Percentiles rank a stretch among this genome's conserved stretches.
phyloP scores from a whole-genome alignment of 2,888 invertebrate species.

The Zaprionus bogoriensis region DNA sequence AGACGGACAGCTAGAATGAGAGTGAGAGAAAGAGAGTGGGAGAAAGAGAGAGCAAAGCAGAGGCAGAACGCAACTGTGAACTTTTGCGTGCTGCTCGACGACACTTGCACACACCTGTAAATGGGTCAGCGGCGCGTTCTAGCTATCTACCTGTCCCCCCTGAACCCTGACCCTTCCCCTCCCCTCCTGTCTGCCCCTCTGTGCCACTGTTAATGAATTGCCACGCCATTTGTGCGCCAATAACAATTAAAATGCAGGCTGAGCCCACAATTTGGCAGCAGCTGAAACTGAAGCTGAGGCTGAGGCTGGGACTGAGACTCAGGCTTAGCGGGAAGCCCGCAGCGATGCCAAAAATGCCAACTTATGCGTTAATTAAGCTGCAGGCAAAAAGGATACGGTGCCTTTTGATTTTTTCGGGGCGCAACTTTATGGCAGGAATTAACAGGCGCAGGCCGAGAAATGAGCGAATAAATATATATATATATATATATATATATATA shows the following conservation, averaged over 20 bases:
- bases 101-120: conserved; percentile 14
- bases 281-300: conserved; percentile 52
- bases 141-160: too few species aligned
- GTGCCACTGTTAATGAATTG: conserved; percentile 55
- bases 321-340: conserved; percentile 21
- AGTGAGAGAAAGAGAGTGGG: background rate
- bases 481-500: too few species aligned
- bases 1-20: conserved; percentile 15
- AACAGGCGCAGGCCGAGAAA: conserved; percentile 11
- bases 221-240: conserved; percentile 48
- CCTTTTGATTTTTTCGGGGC: conserved; percentile 61
- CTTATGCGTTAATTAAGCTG: conserved; percentile 63
- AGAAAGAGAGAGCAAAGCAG: background rate
- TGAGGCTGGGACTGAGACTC: background rate
- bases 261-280: conserved; percentile 54
- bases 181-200: background rate
- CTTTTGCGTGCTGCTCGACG: conserved; percentile 8
- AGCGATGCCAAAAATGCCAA: too few species aligned
- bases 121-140: conserved; percentile 10
- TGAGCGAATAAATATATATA: conserved; percentile 8
- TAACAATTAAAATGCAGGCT: conserved; percentile 54
- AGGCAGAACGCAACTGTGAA: conserved; percentile 9
- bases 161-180: too few species aligned
- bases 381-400: conserved; percentile 65
- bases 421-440: conserved; percentile 59